Base-by-base conservation (phyloP, 2,888 invertebrate species). In the Pristionchus mayeri region DNA sequence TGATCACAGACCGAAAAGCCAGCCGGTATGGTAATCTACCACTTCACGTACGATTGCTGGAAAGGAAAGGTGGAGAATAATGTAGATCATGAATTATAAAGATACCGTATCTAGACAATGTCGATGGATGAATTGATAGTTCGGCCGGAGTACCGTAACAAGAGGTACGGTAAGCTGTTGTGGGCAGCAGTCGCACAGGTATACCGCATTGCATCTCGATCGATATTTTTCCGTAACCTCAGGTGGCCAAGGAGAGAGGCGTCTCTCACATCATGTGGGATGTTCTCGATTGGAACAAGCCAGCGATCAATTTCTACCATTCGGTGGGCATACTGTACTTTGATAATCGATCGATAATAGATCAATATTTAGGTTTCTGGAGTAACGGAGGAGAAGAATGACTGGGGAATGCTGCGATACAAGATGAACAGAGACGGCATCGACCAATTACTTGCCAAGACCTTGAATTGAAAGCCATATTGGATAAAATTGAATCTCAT, bases 121-220 rank as follows among this genome's bases (percentile, higher is more conserved):
- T 96, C 96, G 94, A 94, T 98, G 85, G 97, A 97, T 93, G 97
- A 97, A 93, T 92, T 98, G 48, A 97, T 96, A 93, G 95, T 97
- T 2, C 94, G 95, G 24, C 94, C 95, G 0, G 93, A 94, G 0
- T 95, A 95, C 92, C 94, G 97, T 34, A 94, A 94, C 2, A 94
- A 94, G 71, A 95, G 95, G 0, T 93, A 96, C 52, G 96, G 96
- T 0, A 94, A 94, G 85, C 94, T 93, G 86, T 93, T 97, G 37
- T 95, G 96, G 92, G 93, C 95, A 89, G 93, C 94, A 27, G 95
- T 96, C 18, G 95, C 95, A 2, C 95, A 96, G 95, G 95, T 96
- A 54, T 50, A 18, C 37, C 13, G 52, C 40, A 75, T 6, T 30
- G 18, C 30, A 13, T 3, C 1, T 34, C 30, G 2, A 34, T 37